Conservation (phyloP, 1,140 invertebrate species). For the Charaxes varanes region DNA sequence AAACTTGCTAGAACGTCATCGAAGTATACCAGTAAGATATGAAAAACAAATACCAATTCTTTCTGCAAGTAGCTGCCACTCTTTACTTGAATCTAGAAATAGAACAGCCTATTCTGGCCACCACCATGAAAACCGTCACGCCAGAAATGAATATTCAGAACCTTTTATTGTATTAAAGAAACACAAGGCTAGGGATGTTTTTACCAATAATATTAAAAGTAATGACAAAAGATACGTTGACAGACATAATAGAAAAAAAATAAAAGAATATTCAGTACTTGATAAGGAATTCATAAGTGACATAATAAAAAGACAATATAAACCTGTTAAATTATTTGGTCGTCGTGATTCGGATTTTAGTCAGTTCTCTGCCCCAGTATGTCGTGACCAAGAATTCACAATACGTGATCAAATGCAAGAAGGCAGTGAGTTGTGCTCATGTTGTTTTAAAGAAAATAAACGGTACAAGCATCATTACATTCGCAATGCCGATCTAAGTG, state of each 20-base stretch:
- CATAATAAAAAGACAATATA: slow-evolving; percentile 55
- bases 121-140: slow-evolving; percentile 1
- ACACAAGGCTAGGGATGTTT: slow-evolving; percentile 14
- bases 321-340: slow-evolving; percentile 49
- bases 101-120: slow-evolving; percentile 11
- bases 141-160: slow-evolving; percentile 12
- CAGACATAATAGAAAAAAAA: slow-evolving; percentile 17
- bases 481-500: slow-evolving; percentile 26
- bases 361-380: slow-evolving; percentile 56
- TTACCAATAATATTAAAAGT: slow-evolving; percentile 6
- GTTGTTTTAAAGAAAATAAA: slow-evolving; percentile 30
- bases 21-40: slow-evolving; percentile 18
- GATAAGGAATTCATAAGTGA: slow-evolving; percentile 57
- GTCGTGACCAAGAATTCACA: slow-evolving; percentile 48
- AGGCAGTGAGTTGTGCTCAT: slow-evolving; percentile 46
- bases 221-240: slow-evolving; percentile 2
- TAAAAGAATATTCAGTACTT: slow-evolving; percentile 26
- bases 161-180: slow-evolving; percentile 8
- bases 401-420: slow-evolving; percentile 30
- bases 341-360: slow-evolving; percentile 43
- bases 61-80: slow-evolving; percentile 34
- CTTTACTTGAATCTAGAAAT: slow-evolving; percentile 18
- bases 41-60: slow-evolving; percentile 17
- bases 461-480: slow-evolving; percentile 16
- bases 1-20: slow-evolving; percentile 19